Evolutionary conservation across 2,888 invertebrate species (phyloP), one percentile per base, ranked within the genome.

Genomic region (Sarcophaga variegata): DNA sequence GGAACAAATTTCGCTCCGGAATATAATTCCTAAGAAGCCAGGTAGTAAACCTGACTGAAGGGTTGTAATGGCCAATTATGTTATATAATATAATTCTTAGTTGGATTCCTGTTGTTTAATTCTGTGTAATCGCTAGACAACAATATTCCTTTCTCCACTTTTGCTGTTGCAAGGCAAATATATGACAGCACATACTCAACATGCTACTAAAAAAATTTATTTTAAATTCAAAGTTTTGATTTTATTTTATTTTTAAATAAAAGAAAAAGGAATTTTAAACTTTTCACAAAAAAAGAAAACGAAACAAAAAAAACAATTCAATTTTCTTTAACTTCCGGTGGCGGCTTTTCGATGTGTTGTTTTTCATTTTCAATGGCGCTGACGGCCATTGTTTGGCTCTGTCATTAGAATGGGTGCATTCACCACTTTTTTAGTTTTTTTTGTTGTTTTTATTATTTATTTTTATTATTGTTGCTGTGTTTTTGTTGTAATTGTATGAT

Each of bases 321-420:
- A 84, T 89, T 88, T 89, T 87, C 81, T 76, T 79, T 72, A 82
- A 87, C 88, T 88, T 88, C 87, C 87, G 88, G 87, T 86, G 87
- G 87, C 84, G 87, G 87, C 79, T 83, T 87, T 87, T 81, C 75
- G 63, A 76, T 78, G 77, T 69, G 72, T 67, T 72, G 71, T 72
- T 78, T 70, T 27, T 78, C 49, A 62, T 78, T 81, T 87, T 84
- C 87, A 87, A 87, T 87, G 87, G 87, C 87, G 87, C 84, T 87
- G 87, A 81, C 87, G 84, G 88, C 88, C 88, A 88, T 88, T 88
- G 88, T 88, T 87, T 79, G 67, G 77, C 66, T 72, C 78, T 83
- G 85, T 87, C 85, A 85, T 87, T 85, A 85, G 83, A 85, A 85
- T 87, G 82, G 87, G 82, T 85, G 87, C 85, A 87, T 87, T 87